A percentile compares a stretch with the other conserved stretches of the same genome.
Conservation (phyloP, 2,113 vertebrate genomes). For the Vulpes lagopus region DNA sequence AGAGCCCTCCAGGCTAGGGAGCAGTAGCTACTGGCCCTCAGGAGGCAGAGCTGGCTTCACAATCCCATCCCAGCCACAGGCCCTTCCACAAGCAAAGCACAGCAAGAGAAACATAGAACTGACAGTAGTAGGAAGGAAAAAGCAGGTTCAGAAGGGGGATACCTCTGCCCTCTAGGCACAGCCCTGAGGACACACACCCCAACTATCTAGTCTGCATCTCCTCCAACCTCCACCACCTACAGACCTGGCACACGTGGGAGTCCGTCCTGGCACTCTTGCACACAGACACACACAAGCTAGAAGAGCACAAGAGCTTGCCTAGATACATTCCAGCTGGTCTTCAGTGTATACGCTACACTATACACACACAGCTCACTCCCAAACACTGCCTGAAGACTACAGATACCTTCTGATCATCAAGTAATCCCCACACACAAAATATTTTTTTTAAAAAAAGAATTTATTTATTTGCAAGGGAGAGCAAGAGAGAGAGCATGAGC, state of each 20-base stretch:
- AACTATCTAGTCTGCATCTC: no score
- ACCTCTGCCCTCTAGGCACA: not conserved
- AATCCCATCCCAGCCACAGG: not conserved
- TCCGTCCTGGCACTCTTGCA: not conserved
- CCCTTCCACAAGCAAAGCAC: not conserved
- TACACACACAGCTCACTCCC: not conserved
- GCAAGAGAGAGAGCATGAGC: no score
- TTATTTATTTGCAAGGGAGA: no score
- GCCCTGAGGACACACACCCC: not conserved
- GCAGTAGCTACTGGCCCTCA: not conserved
- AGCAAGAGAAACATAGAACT: not conserved
- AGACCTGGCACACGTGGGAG: fast-evolving
- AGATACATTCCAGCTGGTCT: fast-evolving
- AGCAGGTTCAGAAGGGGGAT: not conserved
- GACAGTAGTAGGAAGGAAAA: not conserved
- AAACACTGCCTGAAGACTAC: not conserved
- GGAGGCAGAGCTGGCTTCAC: not conserved
- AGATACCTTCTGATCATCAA: not conserved
- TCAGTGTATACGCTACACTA: fast-evolving
- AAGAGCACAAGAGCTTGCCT: fast-evolving
- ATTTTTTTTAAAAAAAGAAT: no score
- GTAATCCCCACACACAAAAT: not conserved
- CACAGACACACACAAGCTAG: not conserved
- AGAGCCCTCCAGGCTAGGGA: not conserved
- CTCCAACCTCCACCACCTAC: not conserved